These are phyloP conservation scores for Calliphora vicina DNA, from an alignment of 1,140 invertebrate species.

Conservation along the genomic window DNA sequence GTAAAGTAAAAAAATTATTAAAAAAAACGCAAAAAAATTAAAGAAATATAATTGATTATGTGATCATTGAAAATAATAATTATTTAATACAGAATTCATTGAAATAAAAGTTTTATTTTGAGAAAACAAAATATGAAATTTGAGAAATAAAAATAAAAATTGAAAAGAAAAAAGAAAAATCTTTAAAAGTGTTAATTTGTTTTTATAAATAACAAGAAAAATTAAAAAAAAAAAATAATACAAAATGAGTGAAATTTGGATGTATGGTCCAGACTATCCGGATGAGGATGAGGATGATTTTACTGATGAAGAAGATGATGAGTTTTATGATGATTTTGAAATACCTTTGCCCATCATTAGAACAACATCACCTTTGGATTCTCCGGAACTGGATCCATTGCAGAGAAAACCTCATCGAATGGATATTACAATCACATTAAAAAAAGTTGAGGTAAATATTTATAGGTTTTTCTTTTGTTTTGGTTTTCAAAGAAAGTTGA, in stretches of 20 bases:
- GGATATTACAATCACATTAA: slow-evolving; percentile 18
- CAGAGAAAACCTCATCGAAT: background rate
- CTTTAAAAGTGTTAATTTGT: background rate
- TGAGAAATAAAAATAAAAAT: slow-evolving; percentile 1
- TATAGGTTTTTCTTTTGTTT: background rate
- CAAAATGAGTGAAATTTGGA: slow-evolving; percentile 29
- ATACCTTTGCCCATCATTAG: background rate
- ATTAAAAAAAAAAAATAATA: background rate
- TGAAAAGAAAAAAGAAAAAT: background rate
- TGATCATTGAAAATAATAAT: background rate
- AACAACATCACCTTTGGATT: background rate
- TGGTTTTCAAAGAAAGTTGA: background rate
- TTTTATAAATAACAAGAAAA: slow-evolving; percentile 4
- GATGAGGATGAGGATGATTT: slow-evolving; percentile 25
- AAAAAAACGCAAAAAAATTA: background rate
- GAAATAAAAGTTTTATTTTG: no score
- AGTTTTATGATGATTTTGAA: slow-evolving; percentile 23
- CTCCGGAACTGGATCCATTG: background rate
- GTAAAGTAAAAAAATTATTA: no score
- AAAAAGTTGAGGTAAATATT: slow-evolving; percentile 24
- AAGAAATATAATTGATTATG: slow-evolving; percentile 15
- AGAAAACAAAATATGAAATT: background rate
- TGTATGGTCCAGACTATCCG: slow-evolving; percentile 22
- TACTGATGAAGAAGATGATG: slow-evolving; percentile 23
- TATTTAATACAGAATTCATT: background rate